Evolutionary conservation across 2,888 invertebrate species (phyloP), one percentile per base, ranked within the genome.

Genomic region (Ectropis crepuscularia): DNA sequence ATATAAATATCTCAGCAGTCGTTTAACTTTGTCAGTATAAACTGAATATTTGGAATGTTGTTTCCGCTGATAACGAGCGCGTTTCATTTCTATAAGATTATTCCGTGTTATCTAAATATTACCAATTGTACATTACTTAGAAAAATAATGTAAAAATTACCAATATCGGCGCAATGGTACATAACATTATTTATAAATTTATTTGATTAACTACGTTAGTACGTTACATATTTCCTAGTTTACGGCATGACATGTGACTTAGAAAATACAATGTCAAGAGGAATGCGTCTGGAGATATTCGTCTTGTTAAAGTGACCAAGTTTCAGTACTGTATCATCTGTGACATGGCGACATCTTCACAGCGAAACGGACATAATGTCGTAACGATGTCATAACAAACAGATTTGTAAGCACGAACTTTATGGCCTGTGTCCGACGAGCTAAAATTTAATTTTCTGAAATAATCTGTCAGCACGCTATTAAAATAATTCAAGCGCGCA

Each of bases 331-430:
- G 64, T 38, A 11, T 41, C 12, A 28, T 9, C 12, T 46, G 51
- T 48, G 48, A 51, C 86, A 85, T 84, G 86, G 83, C 87, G 86
- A 85, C 86, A 85, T 90, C 90, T 90, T 90, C 88, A 80, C 83
- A 78, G 82, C 85, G 86, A 80, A 87, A 88, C 83, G 91, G 92
- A 91, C 92, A 91, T 92, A 92, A 92, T 91, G 89, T 88, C 84
- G 89, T 92, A 89, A 92, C 91, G 92, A 92, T 91, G 91, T 88
- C 92, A 90, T 92, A 92, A 92, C 90, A 91, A 92, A 91, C 90
- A 92, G 92, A 92, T 92, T 92, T 92, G 92, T 92, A 92, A 92
- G 92, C 92, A 92, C 80, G 86, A 86, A 90, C 88, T 92, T 92
- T 92, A 92, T 91, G 91, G 82, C 82, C 89, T 89, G 92, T 90